These are phyloP conservation scores for Limonius californicus DNA, from an alignment of 1,140 invertebrate genomes.

Conservation along the genomic window DNA sequence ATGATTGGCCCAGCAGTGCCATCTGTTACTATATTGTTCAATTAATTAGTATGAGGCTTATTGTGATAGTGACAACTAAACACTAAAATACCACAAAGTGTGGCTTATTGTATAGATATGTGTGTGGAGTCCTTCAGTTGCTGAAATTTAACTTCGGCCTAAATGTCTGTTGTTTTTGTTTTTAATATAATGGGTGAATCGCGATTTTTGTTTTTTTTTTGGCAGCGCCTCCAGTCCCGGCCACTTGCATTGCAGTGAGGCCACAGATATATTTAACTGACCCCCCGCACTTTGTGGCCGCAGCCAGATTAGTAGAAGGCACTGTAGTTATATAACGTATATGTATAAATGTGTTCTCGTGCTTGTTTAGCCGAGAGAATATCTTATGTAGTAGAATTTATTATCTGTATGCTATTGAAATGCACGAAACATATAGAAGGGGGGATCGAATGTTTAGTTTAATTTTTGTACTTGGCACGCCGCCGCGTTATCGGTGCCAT, in stretches of 20 bases:
- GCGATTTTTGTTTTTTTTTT: too few relatives aligned
- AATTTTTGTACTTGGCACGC: conserved; percentile 1
- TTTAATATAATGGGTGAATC: too few relatives aligned
- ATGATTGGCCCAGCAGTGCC: too few relatives aligned
- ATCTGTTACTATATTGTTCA: too few relatives aligned
- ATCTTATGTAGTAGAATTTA: conserved; percentile 21
- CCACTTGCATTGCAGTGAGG: neutral
- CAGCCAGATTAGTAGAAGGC: conserved; percentile 5
- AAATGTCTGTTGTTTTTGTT: too few relatives aligned
- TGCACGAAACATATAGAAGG: conserved; percentile 65
- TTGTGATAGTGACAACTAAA: too few relatives aligned
- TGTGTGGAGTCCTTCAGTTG: too few relatives aligned
- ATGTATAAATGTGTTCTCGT: conserved; percentile 21
- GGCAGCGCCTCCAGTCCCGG: too few relatives aligned
- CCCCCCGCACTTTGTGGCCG: conserved; percentile 10
- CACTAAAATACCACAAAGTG: too few relatives aligned
- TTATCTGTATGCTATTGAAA: conserved; percentile 62
- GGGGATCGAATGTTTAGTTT: conserved; percentile 44
- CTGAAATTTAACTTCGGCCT: too few relatives aligned
- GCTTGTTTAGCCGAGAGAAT: conserved; percentile 15
- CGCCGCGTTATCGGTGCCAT: neutral
- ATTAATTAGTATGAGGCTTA: too few relatives aligned
- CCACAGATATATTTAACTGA: conserved; percentile 4
- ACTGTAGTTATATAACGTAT: conserved; percentile 9
- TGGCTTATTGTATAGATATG: too few relatives aligned